Evolutionary conservation across 1,140 invertebrate species (phyloP).

Genomic region (Ctenoplectra terminalis): DNA sequence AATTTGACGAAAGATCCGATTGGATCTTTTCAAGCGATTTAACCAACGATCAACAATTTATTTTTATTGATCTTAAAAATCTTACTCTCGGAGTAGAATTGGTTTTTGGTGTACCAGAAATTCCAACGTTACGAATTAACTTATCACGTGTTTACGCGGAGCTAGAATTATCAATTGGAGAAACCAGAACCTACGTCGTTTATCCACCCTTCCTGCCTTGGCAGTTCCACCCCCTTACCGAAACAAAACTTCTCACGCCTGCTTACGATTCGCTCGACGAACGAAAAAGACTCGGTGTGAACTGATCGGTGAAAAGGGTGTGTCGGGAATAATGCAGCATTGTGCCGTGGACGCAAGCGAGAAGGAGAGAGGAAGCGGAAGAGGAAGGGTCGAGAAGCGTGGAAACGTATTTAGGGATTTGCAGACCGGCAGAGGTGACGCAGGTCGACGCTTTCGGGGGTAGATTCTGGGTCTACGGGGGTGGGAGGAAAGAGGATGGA

Average conservation of each 20-base stretch:
- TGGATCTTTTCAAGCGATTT: not conserved
- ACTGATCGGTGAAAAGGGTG: slow-evolving; percentile 2
- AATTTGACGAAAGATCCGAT: too few relatives aligned
- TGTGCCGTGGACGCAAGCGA: slow-evolving; percentile 29
- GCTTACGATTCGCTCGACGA: too few relatives aligned
- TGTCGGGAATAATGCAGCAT: slow-evolving; percentile 34
- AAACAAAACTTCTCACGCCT: too few relatives aligned
- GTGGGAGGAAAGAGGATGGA: not conserved
- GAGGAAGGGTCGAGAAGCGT: not conserved
- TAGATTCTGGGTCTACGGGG: slow-evolving; percentile 43
- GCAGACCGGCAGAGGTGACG: slow-evolving; percentile 34
- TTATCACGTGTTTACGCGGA: too few relatives aligned
- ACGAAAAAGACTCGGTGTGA: not conserved
- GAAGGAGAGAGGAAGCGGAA: not conserved
- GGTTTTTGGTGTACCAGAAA: too few relatives aligned
- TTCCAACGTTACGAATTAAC: too few relatives aligned
- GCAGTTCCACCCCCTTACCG: too few relatives aligned
- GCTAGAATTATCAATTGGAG: too few relatives aligned
- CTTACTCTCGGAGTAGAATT: too few relatives aligned
- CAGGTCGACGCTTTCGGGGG: slow-evolving; percentile 52
- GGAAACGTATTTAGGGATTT: slow-evolving; percentile 59
- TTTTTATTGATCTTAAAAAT: too few relatives aligned
- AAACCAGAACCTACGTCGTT: too few relatives aligned
- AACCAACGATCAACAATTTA: not conserved
- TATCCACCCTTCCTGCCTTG: too few relatives aligned